Evolutionary conservation across 2,797 vertebrate species (phyloP), one percentile per base, ranked within the genome.

Genomic region (Emys orbicularis): DNA sequence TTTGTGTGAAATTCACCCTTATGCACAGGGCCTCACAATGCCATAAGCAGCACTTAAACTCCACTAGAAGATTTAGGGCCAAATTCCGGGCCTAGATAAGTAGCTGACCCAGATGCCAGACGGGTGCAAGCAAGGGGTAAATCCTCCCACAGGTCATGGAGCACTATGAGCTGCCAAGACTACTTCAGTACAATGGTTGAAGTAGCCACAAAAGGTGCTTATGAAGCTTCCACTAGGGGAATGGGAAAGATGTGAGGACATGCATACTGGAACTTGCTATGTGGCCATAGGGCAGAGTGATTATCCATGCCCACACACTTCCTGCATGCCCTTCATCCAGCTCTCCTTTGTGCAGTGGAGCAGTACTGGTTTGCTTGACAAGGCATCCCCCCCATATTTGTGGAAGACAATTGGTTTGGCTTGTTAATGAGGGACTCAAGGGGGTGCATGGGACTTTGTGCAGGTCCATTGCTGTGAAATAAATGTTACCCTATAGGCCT

Each of bases 31-130:
- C 18, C 34, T 8, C 72, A 82, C 47, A 9, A 80, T 88, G 65
- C 84, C 53, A 65, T 88, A 87, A 95, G 85, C 86, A 92, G 34
- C 41, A 3, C 13, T 80, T 54, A 91, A 90, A 92, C 80, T 56
- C 87, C 88, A 54, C 86, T 92, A 59, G 96, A 88, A 94, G 56
- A 90, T 88, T 93, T 54, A 84, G 80, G 84, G 90, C 15, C 79
- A 85, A 94, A 94, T 90, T 87, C 54, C 95, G 89, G 92, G 86
- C 82, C 86, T 79, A 37, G 56, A 65, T 52, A 88, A 85, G 50
- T 23, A 90, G 56, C 56, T 56, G 74, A 94, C 57, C 77, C 91
- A 84, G 88, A 83, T 87, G 61, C 47, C 53, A 29, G 77, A 50
- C 53, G 84, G 50, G 72, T 80, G 29, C 8, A 34, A 16, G 34